These are phyloP conservation scores for Pseudoips prasinana DNA, from an alignment of 2,888 invertebrate species.

Conservation along the genomic window DNA sequence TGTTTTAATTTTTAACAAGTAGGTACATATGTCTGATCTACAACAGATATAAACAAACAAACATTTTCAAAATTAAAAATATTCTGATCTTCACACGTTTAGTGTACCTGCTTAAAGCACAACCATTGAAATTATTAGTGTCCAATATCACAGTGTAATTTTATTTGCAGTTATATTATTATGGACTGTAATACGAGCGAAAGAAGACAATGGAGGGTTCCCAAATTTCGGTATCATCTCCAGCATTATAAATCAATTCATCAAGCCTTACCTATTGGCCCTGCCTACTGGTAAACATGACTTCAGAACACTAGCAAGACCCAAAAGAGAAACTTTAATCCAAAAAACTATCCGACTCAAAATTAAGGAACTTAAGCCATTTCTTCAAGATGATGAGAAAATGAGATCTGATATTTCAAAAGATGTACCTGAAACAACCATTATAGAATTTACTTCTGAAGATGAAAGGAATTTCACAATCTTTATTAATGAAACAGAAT, in stretches of 20 bases:
- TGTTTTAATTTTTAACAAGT: too few species aligned
- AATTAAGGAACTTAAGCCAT: conserved; percentile 40
- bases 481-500: conserved; percentile 5
- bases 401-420: too few species aligned
- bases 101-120: too few species aligned
- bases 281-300: not conserved
- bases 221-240: not conserved
- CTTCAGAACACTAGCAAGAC: not conserved
- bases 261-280: not conserved
- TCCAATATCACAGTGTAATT: too few species aligned
- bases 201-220: not conserved
- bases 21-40: too few species aligned
- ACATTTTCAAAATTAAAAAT: too few species aligned
- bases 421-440: conserved; percentile 45
- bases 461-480: conserved; percentile 3
- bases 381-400: conserved; percentile 46
- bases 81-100: too few species aligned
- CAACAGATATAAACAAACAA: too few species aligned
- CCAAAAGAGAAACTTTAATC: conserved; percentile 23
- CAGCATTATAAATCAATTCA: not conserved
- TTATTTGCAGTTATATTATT: not conserved
- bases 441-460: conserved; percentile 50
- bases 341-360: conserved; percentile 38
- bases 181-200: not conserved
- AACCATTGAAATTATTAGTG: too few species aligned